Conservation (phyloP, 1,140 invertebrate genomes). For the Heterodera carotae region DNA sequence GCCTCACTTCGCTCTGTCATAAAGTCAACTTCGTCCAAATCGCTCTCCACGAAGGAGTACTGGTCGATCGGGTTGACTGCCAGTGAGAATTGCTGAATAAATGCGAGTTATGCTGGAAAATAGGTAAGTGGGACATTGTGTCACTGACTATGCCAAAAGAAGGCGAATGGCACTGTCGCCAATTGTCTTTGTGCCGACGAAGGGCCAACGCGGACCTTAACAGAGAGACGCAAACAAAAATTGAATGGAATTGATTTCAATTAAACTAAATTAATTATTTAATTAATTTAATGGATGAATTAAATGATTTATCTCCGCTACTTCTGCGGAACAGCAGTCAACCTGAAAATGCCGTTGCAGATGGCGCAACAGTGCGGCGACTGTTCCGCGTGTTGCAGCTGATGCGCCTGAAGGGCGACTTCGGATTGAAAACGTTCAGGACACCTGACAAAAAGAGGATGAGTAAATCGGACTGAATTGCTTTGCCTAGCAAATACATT, state of each 20-base stretch:
- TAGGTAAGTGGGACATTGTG: too few relatives aligned
- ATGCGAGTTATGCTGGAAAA: not conserved
- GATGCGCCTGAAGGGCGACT: slow-evolving; percentile 34
- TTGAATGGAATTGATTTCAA: not conserved
- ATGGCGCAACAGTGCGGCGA: slow-evolving; percentile 47
- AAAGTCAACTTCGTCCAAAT: slow-evolving; percentile 36
- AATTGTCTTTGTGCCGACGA: slow-evolving; percentile 53
- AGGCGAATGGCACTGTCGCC: slow-evolving; percentile 49
- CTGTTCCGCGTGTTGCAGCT: slow-evolving; percentile 47
- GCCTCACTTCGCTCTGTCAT: slow-evolving; percentile 7
- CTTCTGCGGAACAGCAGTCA: not conserved
- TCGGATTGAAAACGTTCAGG: slow-evolving; percentile 51
- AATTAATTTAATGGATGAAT: too few relatives aligned
- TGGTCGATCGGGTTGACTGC: slow-evolving; percentile 49
- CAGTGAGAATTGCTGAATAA: slow-evolving; percentile 48
- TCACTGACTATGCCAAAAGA: slow-evolving; percentile 44
- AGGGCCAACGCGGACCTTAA: slow-evolving; percentile 51
- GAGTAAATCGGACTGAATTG: not conserved
- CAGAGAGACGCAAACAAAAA: too few relatives aligned
- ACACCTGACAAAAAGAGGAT: slow-evolving; percentile 25
- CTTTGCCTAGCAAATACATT: too few relatives aligned
- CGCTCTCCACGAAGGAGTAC: slow-evolving; percentile 50
- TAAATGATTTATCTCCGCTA: not conserved
- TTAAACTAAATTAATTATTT: too few relatives aligned
- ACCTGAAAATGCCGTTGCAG: slow-evolving; percentile 47